These are phyloP conservation scores for Labroides dimidiatus DNA, from an alignment of 2,797 vertebrate species.

Conservation along the genomic window DNA sequence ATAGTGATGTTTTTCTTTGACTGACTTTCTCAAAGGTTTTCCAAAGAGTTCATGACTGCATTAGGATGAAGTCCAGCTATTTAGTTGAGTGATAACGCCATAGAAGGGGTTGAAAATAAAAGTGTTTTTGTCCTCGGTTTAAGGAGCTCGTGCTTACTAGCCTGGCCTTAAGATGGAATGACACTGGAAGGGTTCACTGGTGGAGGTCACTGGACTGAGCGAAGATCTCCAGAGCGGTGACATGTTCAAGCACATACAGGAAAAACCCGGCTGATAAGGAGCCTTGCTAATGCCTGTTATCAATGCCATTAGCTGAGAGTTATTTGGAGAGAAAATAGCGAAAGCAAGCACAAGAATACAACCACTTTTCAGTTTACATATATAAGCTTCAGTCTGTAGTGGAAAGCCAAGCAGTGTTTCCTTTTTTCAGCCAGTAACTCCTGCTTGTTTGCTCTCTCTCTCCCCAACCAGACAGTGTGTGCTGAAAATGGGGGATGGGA, in stretches of 20 bases:
- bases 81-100: slow-evolving; percentile 25
- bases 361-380: slow-evolving; percentile 37
- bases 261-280: slow-evolving; percentile 64
- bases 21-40: slow-evolving; percentile 35
- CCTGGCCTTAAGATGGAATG: slow-evolving; percentile 18
- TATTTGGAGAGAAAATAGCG: slow-evolving; percentile 50
- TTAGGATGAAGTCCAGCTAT: slow-evolving; percentile 36
- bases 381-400: slow-evolving; percentile 30
- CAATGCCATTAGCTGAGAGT: slow-evolving; percentile 50
- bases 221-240: slow-evolving; percentile 57
- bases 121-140: slow-evolving; percentile 12
- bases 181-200: slow-evolving; percentile 41
- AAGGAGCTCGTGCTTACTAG: slow-evolving; percentile 6
- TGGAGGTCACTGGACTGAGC: slow-evolving; percentile 52
- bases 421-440: slow-evolving; percentile 48
- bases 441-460: slow-evolving; percentile 45
- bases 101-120: slow-evolving; percentile 24
- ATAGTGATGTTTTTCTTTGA: slow-evolving; percentile 23
- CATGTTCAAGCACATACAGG: slow-evolving; percentile 64
- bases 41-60: slow-evolving; percentile 15
- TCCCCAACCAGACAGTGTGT: slow-evolving; percentile 47
- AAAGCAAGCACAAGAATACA: slow-evolving; percentile 41
- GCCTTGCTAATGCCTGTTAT: slow-evolving; percentile 61
- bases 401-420: slow-evolving; percentile 36
- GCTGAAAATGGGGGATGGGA: slow-evolving; percentile 56